Base-by-base conservation (phyloP, 2,888 invertebrate genomes). In the Clistopyga incitator region DNA sequence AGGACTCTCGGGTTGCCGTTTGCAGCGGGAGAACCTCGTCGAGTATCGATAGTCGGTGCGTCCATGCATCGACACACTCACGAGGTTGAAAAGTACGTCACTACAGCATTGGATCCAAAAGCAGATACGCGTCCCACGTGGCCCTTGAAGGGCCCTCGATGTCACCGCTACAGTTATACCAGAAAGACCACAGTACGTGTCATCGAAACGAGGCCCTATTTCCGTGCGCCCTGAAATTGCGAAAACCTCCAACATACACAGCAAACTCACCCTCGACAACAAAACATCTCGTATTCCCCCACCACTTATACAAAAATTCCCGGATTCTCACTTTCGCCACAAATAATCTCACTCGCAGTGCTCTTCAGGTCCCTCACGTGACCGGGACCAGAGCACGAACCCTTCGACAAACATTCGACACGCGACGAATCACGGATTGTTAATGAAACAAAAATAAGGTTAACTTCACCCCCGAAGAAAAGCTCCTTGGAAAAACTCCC, bases 121-220 rank as follows among this genome's bases (percentile, higher is more conserved):
- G 83, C 87, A 85, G 88, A 74, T 85, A 87, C 82, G 84, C 81
- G 87, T 88, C 89, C 90, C 91, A 86, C 90, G 91, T 89, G 91
- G 89, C 88, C 85, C 84, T 86, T 91, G 88, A 88, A 91, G 91
- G 87, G 85, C 85, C 80, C 91, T 92, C 88, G 68, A 90, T 88
- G 91, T 91, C 91, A 90, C 85, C 79, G 88, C 87, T 88, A 85
- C 88, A 86, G 86, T 75, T 82, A 85, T 85, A 87, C 52, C 52
- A 56, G 64, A 70, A 56, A 50, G 67, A 38, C 38, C 61, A 20
- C 47, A 61, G 29, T 13, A 25, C 64, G 38, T n/a, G 6, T 38
- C 54, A 76, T 67, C 18, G 15, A 56, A 20, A 56, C 45, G 64
- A 64, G 52, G 56, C 38, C 54, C 59, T 81, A 75, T 79, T 75